Conservation (phyloP, 2,888 invertebrate genomes). For the Leptopilina syphax region DNA sequence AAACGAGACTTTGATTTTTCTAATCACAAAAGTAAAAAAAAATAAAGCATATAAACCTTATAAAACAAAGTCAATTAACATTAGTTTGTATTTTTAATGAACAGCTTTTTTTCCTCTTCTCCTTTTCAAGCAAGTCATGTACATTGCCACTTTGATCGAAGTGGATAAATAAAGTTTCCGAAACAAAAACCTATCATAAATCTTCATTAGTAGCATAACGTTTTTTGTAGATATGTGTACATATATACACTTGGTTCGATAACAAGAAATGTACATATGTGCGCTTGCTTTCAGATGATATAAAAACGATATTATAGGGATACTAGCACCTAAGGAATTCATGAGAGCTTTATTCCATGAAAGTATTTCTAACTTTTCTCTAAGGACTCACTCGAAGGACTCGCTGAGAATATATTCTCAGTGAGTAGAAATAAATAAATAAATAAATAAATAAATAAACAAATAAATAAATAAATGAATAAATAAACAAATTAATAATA, state of each 20-base stretch:
- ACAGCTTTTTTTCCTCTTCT: no score
- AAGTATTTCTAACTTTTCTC: background rate
- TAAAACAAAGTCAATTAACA: no score
- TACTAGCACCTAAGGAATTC: constrained; percentile 1
- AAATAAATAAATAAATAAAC: no score
- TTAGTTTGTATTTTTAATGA: no score
- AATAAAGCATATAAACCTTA: no score
- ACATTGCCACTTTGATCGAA: background rate
- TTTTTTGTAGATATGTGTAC: no score
- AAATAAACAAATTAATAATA: no score
- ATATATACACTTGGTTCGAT: background rate
- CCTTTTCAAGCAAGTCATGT: no score
- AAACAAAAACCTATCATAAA: constrained; percentile 4
- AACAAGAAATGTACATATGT: background rate
- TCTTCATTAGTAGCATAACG: constrained; percentile 15
- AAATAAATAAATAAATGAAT: no score
- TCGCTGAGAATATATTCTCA: background rate
- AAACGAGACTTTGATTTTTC: no score
- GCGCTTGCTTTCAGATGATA: background rate
- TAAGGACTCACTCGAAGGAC: background rate
- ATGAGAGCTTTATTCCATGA: constrained; percentile 13
- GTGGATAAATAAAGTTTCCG: constrained; percentile 1
- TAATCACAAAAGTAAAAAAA: no score
- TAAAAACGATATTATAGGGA: background rate
- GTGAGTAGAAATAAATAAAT: background rate